phyloP scores from a whole-genome alignment of 2,797 vertebrate species.

The Botia kubotai region DNA sequence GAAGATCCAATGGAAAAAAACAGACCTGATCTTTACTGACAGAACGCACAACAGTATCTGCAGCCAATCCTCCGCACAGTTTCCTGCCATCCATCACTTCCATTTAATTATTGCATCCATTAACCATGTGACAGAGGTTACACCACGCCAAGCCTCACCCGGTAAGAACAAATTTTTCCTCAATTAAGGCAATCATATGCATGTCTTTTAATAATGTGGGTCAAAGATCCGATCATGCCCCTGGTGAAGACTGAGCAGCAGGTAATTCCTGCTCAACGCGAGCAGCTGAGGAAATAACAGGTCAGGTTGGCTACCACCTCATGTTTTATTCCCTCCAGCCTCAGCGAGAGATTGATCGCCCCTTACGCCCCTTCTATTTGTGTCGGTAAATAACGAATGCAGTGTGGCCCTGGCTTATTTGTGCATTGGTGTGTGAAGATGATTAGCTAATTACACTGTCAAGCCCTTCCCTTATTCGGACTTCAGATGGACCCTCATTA shows the following conservation, averaged over 20 bases:
- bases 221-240: slow-evolving; percentile 17
- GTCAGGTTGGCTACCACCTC: slow-evolving; percentile 51
- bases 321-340: slow-evolving; percentile 63
- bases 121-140: slow-evolving; percentile 43
- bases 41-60: slow-evolving; percentile 3
- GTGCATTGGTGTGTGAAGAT: slow-evolving; percentile 53
- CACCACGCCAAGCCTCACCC: slow-evolving; percentile 8
- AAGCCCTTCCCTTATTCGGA: slow-evolving; percentile 34
- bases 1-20: slow-evolving; percentile 3
- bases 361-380: slow-evolving; percentile 36
- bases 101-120: slow-evolving; percentile 48
- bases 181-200: slow-evolving; percentile 57
- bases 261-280: slow-evolving; percentile 41
- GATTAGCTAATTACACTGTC: slow-evolving; percentile 50
- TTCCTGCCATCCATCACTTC: slow-evolving; percentile 41
- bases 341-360: slow-evolving; percentile 56
- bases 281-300: slow-evolving; percentile 41
- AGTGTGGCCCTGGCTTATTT: slow-evolving; percentile 35
- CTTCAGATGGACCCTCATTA: slow-evolving; percentile 43
- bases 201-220: slow-evolving; percentile 53
- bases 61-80: neutral
- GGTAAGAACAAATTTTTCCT: slow-evolving; percentile 39
- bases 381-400: slow-evolving; percentile 45
- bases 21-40: neutral
- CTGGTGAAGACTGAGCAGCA: slow-evolving; percentile 24